Evolutionary conservation across 2,113 vertebrate species (phyloP).

Genomic region (Laticauda colubrina): DNA sequence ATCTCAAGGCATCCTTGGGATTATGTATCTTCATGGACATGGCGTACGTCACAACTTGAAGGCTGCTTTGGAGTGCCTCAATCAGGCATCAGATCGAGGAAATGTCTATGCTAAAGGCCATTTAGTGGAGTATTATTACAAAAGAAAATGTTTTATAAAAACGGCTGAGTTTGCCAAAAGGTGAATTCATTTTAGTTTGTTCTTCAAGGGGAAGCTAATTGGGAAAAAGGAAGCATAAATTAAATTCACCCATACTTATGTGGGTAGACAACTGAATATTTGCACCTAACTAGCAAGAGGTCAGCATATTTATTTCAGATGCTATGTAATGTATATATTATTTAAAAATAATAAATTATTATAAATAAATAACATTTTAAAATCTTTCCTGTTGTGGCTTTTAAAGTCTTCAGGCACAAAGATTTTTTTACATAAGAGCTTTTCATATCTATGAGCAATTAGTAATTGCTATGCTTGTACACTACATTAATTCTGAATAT

Average conservation of each 20-base stretch:
- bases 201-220: neutral
- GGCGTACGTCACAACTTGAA: slow-evolving; percentile 60
- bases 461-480: neutral
- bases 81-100: slow-evolving; percentile 72
- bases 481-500: neutral
- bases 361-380: neutral
- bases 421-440: neutral
- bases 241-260: neutral
- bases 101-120: slow-evolving; percentile 78
- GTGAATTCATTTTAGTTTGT: slow-evolving; percentile 58
- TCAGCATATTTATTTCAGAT: neutral
- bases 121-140: slow-evolving; percentile 77
- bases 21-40: slow-evolving; percentile 80
- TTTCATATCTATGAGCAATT: neutral
- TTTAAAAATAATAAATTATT: neutral
- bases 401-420: neutral
- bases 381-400: neutral
- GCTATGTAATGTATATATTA: neutral
- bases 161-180: slow-evolving; percentile 71
- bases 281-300: neutral
- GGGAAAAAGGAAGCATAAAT: neutral
- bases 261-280: neutral
- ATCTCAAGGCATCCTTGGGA: slow-evolving; percentile 76
- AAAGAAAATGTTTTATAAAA: slow-evolving; percentile 73
- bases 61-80: slow-evolving; percentile 70